Base-by-base conservation (phyloP, 2,797 vertebrate genomes). In the Psittacula derbiana region DNA sequence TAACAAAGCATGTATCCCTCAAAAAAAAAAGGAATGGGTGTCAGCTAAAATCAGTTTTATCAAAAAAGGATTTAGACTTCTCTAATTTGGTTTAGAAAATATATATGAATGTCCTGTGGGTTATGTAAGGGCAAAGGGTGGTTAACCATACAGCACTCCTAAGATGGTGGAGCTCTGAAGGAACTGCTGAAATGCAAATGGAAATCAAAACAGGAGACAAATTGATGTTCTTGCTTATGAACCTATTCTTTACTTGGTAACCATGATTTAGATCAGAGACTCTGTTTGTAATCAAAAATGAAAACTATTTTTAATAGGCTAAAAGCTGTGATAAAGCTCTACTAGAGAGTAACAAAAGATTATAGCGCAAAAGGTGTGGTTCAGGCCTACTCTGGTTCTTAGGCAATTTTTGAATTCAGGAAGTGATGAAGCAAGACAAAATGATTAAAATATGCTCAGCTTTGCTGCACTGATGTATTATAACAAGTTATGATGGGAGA, bases 101-200 rank as follows among this genome's bases (percentile, higher is more conserved):
- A 5, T 2, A 3, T 75, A 14, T 31, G 7, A 24, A 33, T 83
- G 4, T 40, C 27, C 12, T 2, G 1, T 62, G 33, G 5, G 16
- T 70, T 90, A 31, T 16, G 1, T 65, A 50, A 86, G 33, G 36
- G 31, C 13, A 18, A 70, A 80, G 25, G 31, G 24, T 80, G 24
- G 19, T 41, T 57, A 76, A 55, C 19, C 11, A 6, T 44, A 13
- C 6, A 44, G 40, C 25, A 25, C 24, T 75, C 11, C n/a, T 20
- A 20, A 76, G 28, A 8, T 66, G 12, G 5, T 71, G 28, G 18
- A 74, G 62, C 46, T 44, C 31, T 78, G 71, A 86, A 70, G 30
- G 31, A 67, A 36, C 6, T 67, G 8, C 38, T 60, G 20, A 49
- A 52, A 80, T 80, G 7, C 74, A 61, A 62, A 58, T 31, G 58